Conservation (phyloP, 2,797 vertebrate species). For the Hephaestus fuliginosus region DNA sequence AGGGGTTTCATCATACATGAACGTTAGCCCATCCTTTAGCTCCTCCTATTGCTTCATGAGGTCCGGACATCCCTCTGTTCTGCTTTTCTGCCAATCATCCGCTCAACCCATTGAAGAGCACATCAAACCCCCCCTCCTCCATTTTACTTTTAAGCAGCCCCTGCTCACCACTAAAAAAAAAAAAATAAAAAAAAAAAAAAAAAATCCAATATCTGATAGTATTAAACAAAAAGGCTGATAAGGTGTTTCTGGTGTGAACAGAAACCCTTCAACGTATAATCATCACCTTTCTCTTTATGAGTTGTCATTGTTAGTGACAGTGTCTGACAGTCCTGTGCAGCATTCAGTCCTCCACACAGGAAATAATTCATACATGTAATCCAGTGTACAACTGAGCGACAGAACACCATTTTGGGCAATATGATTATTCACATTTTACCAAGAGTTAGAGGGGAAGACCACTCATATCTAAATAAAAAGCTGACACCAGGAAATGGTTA, state of each 20-base stretch:
- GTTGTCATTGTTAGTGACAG: neutral
- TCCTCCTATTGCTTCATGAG: constrained; percentile 29
- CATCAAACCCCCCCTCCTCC: constrained; percentile 1
- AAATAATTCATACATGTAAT: neutral
- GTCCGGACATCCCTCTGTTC: constrained; percentile 6
- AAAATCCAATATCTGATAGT: neutral
- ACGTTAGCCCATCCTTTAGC: constrained; percentile 16
- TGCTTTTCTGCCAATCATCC: constrained; percentile 26
- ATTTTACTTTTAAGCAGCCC: neutral
- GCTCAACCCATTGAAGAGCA: neutral
- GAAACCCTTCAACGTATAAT: no score
- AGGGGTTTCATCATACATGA: constrained; percentile 46
- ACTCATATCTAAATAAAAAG: neutral
- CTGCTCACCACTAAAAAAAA: neutral
- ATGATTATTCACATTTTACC: no score
- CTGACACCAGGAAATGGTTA: neutral
- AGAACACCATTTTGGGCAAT: no score
- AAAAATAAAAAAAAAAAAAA: no score
- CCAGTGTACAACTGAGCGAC: neutral
- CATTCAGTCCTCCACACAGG: neutral
- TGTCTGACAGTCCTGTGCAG: neutral
- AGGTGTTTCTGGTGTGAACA: neutral
- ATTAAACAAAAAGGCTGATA: neutral
- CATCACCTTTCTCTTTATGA: neutral
- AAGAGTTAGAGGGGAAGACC: neutral